Evolutionary conservation across 2,797 vertebrate genomes (phyloP), one percentile per base, ranked within the genome.

Genomic region (Acestrorhynchus altus): DNA sequence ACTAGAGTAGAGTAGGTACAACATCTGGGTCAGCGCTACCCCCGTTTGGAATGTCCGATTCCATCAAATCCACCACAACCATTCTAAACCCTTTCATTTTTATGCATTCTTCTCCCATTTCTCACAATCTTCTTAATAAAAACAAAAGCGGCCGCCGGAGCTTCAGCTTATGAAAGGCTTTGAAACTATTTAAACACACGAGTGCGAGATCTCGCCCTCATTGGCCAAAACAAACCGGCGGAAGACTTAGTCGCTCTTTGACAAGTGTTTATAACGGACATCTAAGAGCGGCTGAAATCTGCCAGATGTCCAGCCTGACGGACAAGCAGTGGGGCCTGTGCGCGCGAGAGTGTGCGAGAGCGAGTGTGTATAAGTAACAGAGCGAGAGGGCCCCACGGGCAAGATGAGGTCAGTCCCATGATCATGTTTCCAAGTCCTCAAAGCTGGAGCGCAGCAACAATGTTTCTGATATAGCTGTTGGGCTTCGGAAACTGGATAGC

Each of bases 391-490:
- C 83, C 90, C 91, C 86, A 87, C 74, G 83, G 88, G 92, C 91
- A 86, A 82, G 89, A 93, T 92, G 92, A 93, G 92, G 91, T 93
- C 93, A 93, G 90, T 88, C 87, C 91, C 84, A 81, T 86, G 91
- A 93, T 94, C 90, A 74, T 78, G 86, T 94, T 94, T 91, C 93
- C 89, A 82, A 84, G 87, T 81, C 88, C 90, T 91, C 87, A 88
- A 84, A 88, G 90, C 82, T 88, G 88, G 89, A 90, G 89, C 88
- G 88, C 83, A 71, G 85, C 83, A 88, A 92, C 90, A 93, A 91
- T 91, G 90, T 90, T 91, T 91, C 83, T 85, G 87, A 91, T 91
- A 90, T 92, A 92, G 92, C 91, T 92, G 91, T 89, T 86, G 87
- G 88, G 86, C 80, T 86, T 82, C 70, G 1, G 92, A 91, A 92